phyloP scores from a whole-genome alignment of 2,797 vertebrate genomes.

The Cebuella pygmaea region DNA sequence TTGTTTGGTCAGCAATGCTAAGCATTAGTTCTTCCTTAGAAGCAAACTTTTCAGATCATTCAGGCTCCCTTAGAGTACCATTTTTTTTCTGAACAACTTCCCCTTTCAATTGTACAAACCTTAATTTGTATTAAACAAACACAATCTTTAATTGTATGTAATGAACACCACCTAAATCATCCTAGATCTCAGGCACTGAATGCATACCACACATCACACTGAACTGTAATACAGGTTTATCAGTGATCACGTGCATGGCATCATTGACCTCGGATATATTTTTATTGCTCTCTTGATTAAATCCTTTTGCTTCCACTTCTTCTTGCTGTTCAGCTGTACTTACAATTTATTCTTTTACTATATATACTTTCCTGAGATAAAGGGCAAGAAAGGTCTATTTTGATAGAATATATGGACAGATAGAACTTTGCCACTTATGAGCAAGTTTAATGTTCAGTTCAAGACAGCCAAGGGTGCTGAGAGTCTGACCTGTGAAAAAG shows the following conservation, averaged over 20 bases:
- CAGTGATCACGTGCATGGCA: rapidly evolving
- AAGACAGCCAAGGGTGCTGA: not conserved
- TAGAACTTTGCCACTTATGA: not conserved
- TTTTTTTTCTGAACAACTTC: not conserved
- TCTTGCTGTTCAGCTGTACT: not conserved
- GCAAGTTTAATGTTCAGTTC: not conserved
- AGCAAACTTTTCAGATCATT: not conserved
- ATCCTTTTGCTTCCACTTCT: not conserved
- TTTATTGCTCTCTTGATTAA: not conserved
- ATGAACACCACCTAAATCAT: not conserved
- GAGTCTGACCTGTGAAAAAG: not conserved
- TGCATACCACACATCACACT: rapidly evolving
- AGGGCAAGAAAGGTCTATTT: not conserved
- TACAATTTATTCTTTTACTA: not conserved
- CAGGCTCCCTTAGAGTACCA: not conserved
- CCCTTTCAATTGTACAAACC: not conserved
- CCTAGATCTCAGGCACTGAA: not conserved
- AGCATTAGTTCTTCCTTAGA: not conserved
- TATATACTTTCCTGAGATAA: not conserved
- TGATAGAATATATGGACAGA: not conserved
- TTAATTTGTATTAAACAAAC: not conserved
- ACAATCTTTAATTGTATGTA: not conserved
- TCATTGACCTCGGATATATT: not conserved
- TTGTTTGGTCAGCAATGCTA: not conserved
- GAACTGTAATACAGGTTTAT: too few species aligned